Conservation (phyloP, 1,140 invertebrate species). For the Lineus longissimus region DNA sequence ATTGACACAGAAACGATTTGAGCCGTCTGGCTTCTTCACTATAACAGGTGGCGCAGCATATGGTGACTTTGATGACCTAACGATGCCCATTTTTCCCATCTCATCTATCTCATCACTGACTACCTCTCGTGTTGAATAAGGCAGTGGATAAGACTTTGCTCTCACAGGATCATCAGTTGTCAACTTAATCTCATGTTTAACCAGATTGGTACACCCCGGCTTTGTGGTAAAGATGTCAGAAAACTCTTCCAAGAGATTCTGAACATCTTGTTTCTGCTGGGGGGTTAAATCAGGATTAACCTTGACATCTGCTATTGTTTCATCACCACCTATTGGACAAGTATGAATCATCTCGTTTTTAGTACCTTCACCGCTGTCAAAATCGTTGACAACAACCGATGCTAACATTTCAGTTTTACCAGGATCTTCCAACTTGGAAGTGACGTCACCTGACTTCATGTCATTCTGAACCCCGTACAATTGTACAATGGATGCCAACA, state of each 20-base stretch:
- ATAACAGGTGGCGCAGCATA: constrained; percentile 58
- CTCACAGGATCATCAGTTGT: constrained; percentile 9
- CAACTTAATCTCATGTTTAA: constrained; percentile 9
- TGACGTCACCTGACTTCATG: too few species aligned
- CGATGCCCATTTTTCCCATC: constrained; percentile 37
- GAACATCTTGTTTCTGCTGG: background rate
- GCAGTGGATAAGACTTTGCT: constrained; percentile 30
- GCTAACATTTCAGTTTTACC: too few species aligned
- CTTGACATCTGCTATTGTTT: constrained; percentile 1
- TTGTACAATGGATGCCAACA: background rate
- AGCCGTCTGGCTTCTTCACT: constrained; percentile 52
- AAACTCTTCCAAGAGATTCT: constrained; percentile 4
- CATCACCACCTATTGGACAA: background rate
- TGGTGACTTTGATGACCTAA: constrained; percentile 43
- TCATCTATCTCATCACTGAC: constrained; percentile 43
- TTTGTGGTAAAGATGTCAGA: constrained; percentile 12
- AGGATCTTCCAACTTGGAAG: too few species aligned
- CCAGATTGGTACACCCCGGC: constrained; percentile 17
- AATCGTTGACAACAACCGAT: too few species aligned
- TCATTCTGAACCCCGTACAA: background rate
- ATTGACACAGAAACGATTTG: constrained; percentile 55
- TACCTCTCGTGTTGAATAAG: constrained; percentile 37
- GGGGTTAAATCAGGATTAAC: background rate
- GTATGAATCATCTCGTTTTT: too few species aligned
- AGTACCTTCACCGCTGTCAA: too few species aligned